Conservation (phyloP, 2,797 vertebrate species). For the Microhierax caerulescens region DNA sequence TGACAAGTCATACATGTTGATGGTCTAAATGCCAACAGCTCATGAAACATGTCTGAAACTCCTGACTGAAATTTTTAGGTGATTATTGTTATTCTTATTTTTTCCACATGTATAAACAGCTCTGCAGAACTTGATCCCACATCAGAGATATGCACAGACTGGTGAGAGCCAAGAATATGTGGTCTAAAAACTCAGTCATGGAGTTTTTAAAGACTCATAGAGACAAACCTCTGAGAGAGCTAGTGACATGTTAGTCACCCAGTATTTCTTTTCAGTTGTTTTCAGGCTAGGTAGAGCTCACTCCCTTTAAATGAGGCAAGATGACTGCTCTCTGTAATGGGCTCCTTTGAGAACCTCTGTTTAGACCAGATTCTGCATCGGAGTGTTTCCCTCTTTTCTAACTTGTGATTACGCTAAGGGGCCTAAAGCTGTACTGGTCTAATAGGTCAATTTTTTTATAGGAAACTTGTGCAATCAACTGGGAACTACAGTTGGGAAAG, state of each 20-base stretch:
- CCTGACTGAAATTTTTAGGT: background rate
- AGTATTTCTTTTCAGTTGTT: background rate
- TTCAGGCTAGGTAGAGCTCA: background rate
- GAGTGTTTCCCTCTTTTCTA: background rate
- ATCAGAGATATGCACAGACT: background rate
- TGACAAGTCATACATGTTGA: background rate
- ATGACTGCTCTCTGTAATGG: background rate
- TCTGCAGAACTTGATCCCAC: background rate
- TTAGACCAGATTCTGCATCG: background rate
- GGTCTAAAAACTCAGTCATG: background rate
- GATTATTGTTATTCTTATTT: background rate
- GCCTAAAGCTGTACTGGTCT: background rate
- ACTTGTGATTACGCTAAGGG: background rate
- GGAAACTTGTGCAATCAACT: slow-evolving; percentile 28
- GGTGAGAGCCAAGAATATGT: background rate
- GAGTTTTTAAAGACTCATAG: background rate
- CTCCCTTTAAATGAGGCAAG: background rate
- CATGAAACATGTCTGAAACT: background rate
- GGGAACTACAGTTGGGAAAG: slow-evolving; percentile 39
- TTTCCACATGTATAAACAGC: background rate
- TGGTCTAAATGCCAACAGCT: background rate
- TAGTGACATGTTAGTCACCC: background rate
- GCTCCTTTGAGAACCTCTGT: background rate
- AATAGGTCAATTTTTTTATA: slow-evolving; percentile 16
- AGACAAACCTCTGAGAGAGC: background rate